Conservation (phyloP, 1,140 invertebrate genomes). For the Drosophila eugracilis region DNA sequence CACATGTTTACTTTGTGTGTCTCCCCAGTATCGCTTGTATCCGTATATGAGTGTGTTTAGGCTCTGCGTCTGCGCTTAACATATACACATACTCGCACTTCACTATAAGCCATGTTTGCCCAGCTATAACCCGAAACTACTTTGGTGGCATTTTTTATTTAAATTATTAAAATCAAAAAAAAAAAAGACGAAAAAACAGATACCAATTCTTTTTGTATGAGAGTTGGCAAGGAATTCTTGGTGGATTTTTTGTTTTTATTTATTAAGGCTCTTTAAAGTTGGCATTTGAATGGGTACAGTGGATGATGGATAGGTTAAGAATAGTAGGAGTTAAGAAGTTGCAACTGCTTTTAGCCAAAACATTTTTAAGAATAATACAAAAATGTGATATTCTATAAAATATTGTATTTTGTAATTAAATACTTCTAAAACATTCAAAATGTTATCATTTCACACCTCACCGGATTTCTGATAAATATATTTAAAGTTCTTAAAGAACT, state of each 20-base stretch:
- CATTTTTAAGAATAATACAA: too few relatives aligned
- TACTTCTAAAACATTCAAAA: too few relatives aligned
- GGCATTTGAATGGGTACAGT: constrained; percentile 51
- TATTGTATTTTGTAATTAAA: too few relatives aligned
- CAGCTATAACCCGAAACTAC: constrained; percentile 63
- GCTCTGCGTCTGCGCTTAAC: constrained; percentile 70
- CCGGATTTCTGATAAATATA: not conserved
- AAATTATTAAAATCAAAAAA: constrained; percentile 74
- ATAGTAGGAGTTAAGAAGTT: too few relatives aligned
- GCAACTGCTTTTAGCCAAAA: too few relatives aligned
- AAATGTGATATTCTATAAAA: too few relatives aligned
- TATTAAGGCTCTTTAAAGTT: constrained; percentile 23
- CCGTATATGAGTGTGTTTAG: constrained; percentile 56
- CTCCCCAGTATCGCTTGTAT: constrained; percentile 24
- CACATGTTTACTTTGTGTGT: constrained; percentile 53
- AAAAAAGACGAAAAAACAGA: constrained; percentile 37
- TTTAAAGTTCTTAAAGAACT: not conserved
- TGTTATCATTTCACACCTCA: too few relatives aligned
- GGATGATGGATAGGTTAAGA: not conserved
- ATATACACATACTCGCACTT: constrained; percentile 26
- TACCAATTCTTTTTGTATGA: constrained; percentile 33
- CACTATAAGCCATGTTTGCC: constrained; percentile 53
- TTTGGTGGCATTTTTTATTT: constrained; percentile 79
- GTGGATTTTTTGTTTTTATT: constrained; percentile 3
- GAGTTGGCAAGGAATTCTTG: constrained; percentile 13